These are phyloP conservation scores for Eira barbara DNA, from an alignment of 2,113 vertebrate species.

Conservation along the genomic window DNA sequence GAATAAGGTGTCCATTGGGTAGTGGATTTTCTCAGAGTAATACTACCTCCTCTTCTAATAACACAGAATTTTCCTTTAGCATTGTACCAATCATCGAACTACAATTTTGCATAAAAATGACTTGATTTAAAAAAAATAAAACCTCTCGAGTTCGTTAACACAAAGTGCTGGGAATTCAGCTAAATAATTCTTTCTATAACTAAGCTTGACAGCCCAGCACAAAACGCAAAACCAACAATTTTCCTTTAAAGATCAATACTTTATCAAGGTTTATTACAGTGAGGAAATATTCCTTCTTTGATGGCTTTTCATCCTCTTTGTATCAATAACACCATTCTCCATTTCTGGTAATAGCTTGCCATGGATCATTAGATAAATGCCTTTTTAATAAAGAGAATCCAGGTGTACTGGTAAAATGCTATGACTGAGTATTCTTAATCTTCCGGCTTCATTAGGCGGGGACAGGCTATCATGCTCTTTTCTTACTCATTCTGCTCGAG, in stretches of 20 bases:
- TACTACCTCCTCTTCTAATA: background rate
- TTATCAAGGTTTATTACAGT: background rate
- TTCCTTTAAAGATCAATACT: background rate
- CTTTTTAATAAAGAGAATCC: constrained; percentile 79
- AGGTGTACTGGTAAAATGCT: constrained; percentile 65
- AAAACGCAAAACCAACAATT: constrained; percentile 5
- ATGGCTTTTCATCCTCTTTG: background rate
- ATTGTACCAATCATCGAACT: no score
- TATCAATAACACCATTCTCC: background rate
- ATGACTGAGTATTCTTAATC: constrained; percentile 67
- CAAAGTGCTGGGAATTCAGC: background rate
- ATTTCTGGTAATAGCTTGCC: constrained; percentile 56
- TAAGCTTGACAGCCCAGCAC: background rate
- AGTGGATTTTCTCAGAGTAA: background rate
- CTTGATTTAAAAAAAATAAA: background rate
- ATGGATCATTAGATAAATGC: constrained; percentile 71
- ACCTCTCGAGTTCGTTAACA: background rate
- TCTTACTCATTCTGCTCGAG: constrained; percentile 67
- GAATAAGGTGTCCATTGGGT: background rate
- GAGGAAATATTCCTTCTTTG: background rate
- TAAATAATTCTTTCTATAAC: background rate
- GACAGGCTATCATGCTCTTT: constrained; percentile 52
- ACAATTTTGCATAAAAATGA: background rate
- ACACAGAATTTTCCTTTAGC: background rate
- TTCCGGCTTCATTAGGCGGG: constrained; percentile 71